Percentiles rank a stretch among this genome's conserved stretches.
Evolutionary conservation across 2,113 vertebrate genomes (phyloP).

Genomic region (Lagenorhynchus albirostris): DNA sequence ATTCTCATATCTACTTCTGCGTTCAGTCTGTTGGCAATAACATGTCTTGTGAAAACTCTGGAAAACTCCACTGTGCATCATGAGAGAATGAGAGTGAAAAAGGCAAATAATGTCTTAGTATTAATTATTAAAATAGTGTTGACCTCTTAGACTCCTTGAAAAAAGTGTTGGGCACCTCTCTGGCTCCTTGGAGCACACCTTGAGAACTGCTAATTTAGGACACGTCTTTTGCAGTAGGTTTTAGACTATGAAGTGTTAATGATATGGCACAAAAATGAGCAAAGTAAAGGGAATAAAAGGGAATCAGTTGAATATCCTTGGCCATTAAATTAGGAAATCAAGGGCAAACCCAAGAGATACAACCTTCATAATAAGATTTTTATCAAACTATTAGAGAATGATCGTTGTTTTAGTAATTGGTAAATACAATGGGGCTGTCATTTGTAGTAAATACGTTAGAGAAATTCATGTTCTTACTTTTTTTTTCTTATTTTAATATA

Average conservation of each 20-base stretch:
- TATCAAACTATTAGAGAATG: not conserved
- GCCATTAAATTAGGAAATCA: not conserved
- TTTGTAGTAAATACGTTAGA: not conserved
- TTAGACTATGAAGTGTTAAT: not conserved
- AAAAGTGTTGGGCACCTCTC: not conserved
- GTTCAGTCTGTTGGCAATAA: not conserved
- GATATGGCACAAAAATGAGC: not conserved
- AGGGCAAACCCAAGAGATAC: not conserved
- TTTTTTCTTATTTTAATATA: not conserved
- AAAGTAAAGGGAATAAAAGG: not conserved
- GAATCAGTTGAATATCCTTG: not conserved
- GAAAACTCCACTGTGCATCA: not conserved
- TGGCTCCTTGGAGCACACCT: not conserved
- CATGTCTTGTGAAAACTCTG: not conserved
- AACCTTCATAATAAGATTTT: not conserved
- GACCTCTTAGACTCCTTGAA: not conserved
- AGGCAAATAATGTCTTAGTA: not conserved
- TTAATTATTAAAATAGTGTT: not conserved
- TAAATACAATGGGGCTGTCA: not conserved
- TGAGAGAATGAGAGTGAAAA: not conserved
- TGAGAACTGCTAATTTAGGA: not conserved
- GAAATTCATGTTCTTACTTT: not conserved
- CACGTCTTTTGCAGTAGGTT: not conserved
- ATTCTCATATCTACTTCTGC: not conserved
- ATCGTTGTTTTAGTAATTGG: not conserved